Conservation (phyloP, 30 jellyfish, hydroid and myxozoan species). For the Hydra vulgaris region DNA sequence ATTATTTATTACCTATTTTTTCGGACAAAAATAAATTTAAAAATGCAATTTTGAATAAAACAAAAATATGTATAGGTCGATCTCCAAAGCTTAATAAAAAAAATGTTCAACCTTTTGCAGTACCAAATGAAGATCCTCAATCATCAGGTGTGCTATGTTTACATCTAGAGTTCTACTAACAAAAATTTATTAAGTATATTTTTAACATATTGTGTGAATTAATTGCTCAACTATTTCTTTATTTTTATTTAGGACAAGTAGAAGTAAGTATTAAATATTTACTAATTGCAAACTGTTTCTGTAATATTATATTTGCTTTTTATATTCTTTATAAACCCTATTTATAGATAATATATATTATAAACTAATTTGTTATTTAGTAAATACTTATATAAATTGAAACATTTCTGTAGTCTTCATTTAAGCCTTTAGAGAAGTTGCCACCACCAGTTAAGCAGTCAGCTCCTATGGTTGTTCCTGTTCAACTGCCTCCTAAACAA, state of each 20-base stretch:
- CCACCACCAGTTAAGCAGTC: not conserved
- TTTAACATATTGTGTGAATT: too few relatives aligned
- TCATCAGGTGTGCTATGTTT: not conserved
- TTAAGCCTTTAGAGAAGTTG: not conserved
- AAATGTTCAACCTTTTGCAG: constrained; percentile 63
- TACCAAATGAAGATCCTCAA: constrained; percentile 49
- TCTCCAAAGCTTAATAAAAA: constrained; percentile 47
- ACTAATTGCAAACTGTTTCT: too few relatives aligned
- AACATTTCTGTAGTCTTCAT: too few relatives aligned
- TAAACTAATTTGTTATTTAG: too few relatives aligned
- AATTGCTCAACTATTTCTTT: not conserved
- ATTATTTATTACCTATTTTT: too few relatives aligned
- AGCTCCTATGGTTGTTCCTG: not conserved
- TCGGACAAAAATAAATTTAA: not conserved
- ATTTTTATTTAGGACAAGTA: not conserved
- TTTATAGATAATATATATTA: too few relatives aligned
- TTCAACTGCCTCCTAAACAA: not conserved
- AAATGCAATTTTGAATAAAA: not conserved
- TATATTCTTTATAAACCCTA: too few relatives aligned
- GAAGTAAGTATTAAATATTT: not conserved
- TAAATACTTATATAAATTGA: too few relatives aligned
- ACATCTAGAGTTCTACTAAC: too few relatives aligned
- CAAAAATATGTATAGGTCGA: constrained; percentile 27
- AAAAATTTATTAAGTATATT: too few relatives aligned
- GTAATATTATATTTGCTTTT: too few relatives aligned